These are phyloP conservation scores for Dolichoris vasculosae DNA, from an alignment of 1,140 invertebrate species.

Conservation along the genomic window DNA sequence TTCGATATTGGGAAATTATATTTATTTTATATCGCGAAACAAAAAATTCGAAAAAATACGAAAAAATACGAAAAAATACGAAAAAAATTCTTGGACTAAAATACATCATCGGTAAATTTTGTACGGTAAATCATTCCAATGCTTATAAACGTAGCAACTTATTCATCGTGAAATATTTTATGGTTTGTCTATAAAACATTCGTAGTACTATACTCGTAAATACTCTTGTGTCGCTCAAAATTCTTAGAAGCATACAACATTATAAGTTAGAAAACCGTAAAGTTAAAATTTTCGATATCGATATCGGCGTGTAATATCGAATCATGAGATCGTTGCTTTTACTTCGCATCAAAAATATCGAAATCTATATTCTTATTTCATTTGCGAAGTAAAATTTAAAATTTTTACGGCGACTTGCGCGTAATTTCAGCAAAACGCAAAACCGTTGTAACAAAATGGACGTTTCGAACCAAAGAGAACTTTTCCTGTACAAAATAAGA, in stretches of 20 bases:
- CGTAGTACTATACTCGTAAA: not conserved
- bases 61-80: no score
- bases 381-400: not conserved
- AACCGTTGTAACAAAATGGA: not conserved
- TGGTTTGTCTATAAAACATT: not conserved
- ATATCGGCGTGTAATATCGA: not conserved
- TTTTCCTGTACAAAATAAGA: not conserved
- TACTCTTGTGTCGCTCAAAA: not conserved
- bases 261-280: not conserved
- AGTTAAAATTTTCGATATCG: not conserved
- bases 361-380: not conserved
- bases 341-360: not conserved
- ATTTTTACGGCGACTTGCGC: not conserved
- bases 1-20: no score
- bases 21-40: no score
- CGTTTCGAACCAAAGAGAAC: not conserved
- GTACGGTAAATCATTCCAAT: not conserved
- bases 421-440: not conserved
- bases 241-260: not conserved
- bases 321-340: not conserved
- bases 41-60: no score
- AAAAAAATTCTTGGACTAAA: not conserved
- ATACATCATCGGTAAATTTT: not conserved
- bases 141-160: not conserved
- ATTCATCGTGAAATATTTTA: not conserved